These are phyloP conservation scores for Oasisia sp. DNA, from an alignment of 2,888 invertebrate genomes.

Conservation along the genomic window DNA sequence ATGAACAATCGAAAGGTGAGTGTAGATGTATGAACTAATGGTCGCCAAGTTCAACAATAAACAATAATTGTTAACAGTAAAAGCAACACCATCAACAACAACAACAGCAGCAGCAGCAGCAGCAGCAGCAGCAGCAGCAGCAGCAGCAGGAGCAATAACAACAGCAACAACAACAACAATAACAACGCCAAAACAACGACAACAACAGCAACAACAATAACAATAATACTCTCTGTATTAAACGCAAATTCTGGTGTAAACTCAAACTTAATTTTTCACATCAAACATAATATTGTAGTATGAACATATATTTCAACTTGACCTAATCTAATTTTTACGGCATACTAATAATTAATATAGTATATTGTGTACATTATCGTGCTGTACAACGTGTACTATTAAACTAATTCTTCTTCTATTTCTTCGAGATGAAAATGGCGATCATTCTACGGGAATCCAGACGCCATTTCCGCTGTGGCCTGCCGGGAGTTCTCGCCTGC, in stretches of 20 bases:
- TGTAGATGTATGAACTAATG: neutral
- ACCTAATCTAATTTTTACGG: neutral
- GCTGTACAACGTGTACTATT: neutral
- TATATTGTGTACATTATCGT: neutral
- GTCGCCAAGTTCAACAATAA: neutral
- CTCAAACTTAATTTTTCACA: neutral
- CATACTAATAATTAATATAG: neutral
- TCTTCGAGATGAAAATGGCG: neutral
- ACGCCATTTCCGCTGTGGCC: conserved; percentile 1
- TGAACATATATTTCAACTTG: neutral
- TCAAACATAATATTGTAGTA: neutral
- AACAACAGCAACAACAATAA: neutral
- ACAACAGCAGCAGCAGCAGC: neutral
- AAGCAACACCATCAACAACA: no score
- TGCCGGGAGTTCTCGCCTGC: neutral
- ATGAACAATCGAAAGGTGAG: conserved; percentile 20
- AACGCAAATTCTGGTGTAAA: neutral
- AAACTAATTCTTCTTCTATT: neutral
- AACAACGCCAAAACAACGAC: no score
- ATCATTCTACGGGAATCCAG: neutral
- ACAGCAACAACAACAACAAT: no score
- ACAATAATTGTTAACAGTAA: no score
- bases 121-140: neutral
- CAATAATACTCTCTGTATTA: neutral
- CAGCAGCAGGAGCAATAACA: no score